Conservation (phyloP, 2,113 vertebrate species). For the Zootoca vivipara region DNA sequence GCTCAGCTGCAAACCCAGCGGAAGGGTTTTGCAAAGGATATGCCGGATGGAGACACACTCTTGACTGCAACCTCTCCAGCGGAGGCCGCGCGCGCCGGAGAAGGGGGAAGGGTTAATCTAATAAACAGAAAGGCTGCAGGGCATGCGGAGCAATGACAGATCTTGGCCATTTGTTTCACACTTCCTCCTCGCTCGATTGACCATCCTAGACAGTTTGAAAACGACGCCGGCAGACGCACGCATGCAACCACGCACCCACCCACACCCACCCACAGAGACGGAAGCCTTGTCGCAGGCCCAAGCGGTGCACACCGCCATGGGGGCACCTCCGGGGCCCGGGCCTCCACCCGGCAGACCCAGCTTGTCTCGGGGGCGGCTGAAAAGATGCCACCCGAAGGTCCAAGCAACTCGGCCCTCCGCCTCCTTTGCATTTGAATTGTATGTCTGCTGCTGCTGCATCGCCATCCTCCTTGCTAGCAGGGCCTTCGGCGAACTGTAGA, state of each 20-base stretch:
- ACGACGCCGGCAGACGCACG: background rate
- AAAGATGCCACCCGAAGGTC: background rate
- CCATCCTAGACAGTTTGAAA: background rate
- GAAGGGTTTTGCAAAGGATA: too few species aligned
- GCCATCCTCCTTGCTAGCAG: background rate
- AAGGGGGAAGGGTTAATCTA: background rate
- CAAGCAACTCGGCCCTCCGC: too few species aligned
- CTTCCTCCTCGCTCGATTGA: background rate
- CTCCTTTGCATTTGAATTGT: background rate
- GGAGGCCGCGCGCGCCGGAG: background rate
- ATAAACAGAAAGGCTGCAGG: background rate
- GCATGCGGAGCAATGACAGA: background rate
- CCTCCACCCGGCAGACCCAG: background rate
- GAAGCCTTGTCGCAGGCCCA: too few species aligned
- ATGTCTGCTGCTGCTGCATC: background rate
- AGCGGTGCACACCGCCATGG: too few species aligned
- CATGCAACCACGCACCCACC: background rate
- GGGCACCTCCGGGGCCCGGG: background rate
- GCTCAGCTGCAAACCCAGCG: background rate
- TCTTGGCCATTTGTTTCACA: background rate
- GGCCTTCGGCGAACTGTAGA: background rate
- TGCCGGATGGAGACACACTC: background rate
- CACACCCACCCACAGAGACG: too few species aligned
- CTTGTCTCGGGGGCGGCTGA: background rate
- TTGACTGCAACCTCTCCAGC: background rate